A percentile compares a stretch with the other conserved stretches of the same genome.
These are phyloP conservation scores for Takifugu ocellatus DNA, from an alignment of 2,797 vertebrate species.

Conservation along the genomic window DNA sequence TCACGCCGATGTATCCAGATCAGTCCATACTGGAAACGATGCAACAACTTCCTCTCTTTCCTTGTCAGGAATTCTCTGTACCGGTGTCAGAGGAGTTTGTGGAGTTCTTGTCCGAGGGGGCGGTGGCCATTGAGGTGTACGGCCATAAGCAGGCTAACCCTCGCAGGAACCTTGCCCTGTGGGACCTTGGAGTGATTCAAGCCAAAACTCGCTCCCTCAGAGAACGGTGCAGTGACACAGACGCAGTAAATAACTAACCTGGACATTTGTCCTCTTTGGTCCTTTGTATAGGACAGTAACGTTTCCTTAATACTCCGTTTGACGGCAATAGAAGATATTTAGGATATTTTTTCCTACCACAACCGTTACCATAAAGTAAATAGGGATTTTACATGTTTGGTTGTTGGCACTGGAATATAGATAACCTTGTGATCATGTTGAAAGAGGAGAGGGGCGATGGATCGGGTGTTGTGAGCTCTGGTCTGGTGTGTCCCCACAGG, in stretches of 20 bases:
- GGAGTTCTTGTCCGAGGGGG: constrained; percentile 89
- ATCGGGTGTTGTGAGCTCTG: neutral
- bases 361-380: too few species aligned
- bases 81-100: constrained; percentile 88
- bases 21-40: neutral
- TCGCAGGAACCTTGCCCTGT: constrained; percentile 87
- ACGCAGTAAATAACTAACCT: too few species aligned
- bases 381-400: too few species aligned
- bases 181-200: constrained; percentile 96
- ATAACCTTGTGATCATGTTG: too few species aligned
- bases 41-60: neutral
- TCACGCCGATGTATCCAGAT: neutral
- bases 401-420: neutral
- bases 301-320: too few species aligned
- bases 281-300: too few species aligned
- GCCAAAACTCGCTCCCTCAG: constrained; percentile 93
- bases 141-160: constrained; percentile 89
- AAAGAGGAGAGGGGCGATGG: too few species aligned
- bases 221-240: constrained; percentile 78
- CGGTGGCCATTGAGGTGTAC: constrained; percentile 90
- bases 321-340: too few species aligned
- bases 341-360: too few species aligned
- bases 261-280: too few species aligned
- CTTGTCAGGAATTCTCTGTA: constrained; percentile 82
- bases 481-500: constrained; percentile 57